Evolutionary conservation across 2,113 vertebrate species (phyloP).

Genomic region (Cebidichthys violaceus): DNA sequence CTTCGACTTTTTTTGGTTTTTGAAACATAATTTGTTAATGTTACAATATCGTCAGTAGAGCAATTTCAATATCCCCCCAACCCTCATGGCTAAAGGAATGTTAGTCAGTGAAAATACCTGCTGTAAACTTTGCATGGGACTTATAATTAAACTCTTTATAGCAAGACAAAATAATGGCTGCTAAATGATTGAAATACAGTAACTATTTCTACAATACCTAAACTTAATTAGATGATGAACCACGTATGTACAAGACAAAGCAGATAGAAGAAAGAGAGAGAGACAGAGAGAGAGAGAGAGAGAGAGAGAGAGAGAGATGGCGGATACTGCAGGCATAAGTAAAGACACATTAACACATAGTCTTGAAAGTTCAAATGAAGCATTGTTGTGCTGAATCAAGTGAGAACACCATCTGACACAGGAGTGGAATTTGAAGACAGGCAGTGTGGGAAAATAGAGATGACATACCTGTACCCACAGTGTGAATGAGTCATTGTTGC

Average conservation of each 20-base stretch:
- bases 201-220: neutral
- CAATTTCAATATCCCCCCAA: neutral
- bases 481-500: conserved; percentile 53
- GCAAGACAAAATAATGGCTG: neutral
- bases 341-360: neutral
- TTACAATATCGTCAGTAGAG: neutral
- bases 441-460: conserved; percentile 4
- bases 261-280: too few species aligned
- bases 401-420: conserved; percentile 11
- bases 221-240: neutral
- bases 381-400: conserved; percentile 11
- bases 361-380: conserved; percentile 14
- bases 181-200: neutral
- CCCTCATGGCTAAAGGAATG: neutral
- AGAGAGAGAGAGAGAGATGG: neutral
- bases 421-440: conserved; percentile 5
- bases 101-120: neutral
- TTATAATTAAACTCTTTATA: neutral
- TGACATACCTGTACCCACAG: neutral
- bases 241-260: neutral
- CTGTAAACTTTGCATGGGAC: too few species aligned
- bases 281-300: neutral
- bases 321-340: neutral
- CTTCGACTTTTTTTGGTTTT: neutral
- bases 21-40: neutral